Evolutionary conservation across 2,888 invertebrate genomes (phyloP), one percentile per base, ranked within the genome.

Genomic region (Dicycla oo): DNA sequence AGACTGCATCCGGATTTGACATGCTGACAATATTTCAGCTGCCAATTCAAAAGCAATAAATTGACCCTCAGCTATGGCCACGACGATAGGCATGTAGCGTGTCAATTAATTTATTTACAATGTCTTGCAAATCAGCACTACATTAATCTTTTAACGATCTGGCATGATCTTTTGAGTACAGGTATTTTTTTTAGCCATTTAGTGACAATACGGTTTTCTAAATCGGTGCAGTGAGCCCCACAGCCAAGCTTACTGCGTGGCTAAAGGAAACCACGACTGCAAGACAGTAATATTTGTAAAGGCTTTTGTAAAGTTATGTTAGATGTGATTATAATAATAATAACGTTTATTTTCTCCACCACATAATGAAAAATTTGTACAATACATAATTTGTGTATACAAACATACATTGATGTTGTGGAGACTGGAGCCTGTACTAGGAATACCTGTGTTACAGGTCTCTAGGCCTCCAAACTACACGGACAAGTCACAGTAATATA

Each of bases 41-140:
- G 40, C 62, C 58, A 64, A 79, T 34, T 34, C 5, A 34, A 34
- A 51, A 75, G 45, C 45, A 63, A 81, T 76, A 68, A 80, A 75
- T 81, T 75, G 69, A 60, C 34, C 51, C 15, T 38, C 60, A 54
- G 80, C 49, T 64, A 74, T 64, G 73, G 20, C 3, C 45, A 23
- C 58, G 40, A 78, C 58, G 73, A 53, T n/a, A 23, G 38, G 45
- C 71, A 47, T 26, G 73, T 23, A 45, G 51, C 57, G 38, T 65
- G 64, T 66, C 78, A 71, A 66, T 63, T 45, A n/a, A 66, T 63
- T 66, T 67, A 78, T 78, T 66, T 69, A 82, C 60, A 77, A 62
- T 81, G 76, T 68, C 38, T 49, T 63, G 34, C 57, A 58, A 45
- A 57, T 77, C 76, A 58, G 53, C 76, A 63, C 30, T 23, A 38